Conservation (phyloP, 2,113 vertebrate species). For the Aix galericulata region DNA sequence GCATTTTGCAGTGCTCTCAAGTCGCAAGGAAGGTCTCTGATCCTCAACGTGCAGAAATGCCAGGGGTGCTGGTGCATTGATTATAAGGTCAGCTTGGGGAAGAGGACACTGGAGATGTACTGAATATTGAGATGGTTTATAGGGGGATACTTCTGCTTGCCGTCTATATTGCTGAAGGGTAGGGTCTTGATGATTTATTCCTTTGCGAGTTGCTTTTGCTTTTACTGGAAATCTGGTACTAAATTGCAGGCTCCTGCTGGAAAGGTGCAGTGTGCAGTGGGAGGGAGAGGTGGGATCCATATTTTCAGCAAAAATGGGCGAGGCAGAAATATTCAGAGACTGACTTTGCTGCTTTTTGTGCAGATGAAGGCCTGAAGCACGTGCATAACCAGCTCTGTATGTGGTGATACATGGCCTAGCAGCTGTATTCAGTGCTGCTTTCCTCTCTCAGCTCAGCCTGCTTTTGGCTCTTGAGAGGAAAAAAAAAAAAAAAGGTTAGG, state of each 20-base stretch:
- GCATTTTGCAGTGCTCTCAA: slow-evolving; percentile 20
- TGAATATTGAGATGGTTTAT: background rate
- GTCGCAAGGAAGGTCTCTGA: slow-evolving; percentile 3
- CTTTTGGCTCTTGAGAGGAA: background rate
- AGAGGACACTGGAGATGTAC: background rate
- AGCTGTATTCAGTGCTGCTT: slow-evolving; percentile 7
- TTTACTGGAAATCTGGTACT: background rate
- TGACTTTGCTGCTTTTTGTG: background rate
- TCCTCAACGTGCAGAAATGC: background rate
- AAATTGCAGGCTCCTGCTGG: background rate
- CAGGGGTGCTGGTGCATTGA: background rate
- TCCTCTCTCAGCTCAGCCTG: background rate
- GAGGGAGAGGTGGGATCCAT: background rate
- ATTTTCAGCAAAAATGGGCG: background rate
- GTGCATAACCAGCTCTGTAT: background rate
- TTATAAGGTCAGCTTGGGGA: background rate
- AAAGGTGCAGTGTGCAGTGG: background rate
- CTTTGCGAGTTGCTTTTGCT: background rate
- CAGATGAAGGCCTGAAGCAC: background rate
- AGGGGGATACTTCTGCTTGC: background rate
- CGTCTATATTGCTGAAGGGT: background rate
- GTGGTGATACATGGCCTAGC: background rate
- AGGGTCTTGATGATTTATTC: background rate
- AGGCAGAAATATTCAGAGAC: background rate
- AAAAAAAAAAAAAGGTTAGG: background rate